Percentiles rank a stretch among this genome's conserved stretches.
phyloP scores from a whole-genome alignment of 2,797 vertebrate genomes.

The Eulemur coronatus region DNA sequence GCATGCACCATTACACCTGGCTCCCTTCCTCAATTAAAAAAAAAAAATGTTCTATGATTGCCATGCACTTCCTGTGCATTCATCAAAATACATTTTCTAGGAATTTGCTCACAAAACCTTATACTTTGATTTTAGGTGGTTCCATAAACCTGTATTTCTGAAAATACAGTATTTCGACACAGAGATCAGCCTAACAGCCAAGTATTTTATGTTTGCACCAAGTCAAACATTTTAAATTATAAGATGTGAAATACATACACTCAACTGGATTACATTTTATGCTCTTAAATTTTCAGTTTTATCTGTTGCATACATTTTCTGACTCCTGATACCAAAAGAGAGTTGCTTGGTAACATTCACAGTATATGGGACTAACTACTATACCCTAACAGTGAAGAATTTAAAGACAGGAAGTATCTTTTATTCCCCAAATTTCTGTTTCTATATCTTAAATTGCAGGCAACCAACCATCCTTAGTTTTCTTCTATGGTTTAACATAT shows the following conservation, averaged over 20 bases:
- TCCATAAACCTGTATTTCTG: constrained; percentile 21
- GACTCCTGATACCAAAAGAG: not conserved
- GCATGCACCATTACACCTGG: not conserved
- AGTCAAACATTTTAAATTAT: not conserved
- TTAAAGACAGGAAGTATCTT: not conserved
- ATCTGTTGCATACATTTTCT: not conserved
- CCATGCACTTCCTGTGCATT: not conserved
- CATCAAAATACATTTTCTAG: not conserved
- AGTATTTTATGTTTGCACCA: not conserved
- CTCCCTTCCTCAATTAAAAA: not conserved
- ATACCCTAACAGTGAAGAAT: not conserved
- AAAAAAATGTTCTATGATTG: not conserved
- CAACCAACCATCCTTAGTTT: not conserved
- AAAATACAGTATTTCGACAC: not conserved
- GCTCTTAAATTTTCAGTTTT: not conserved
- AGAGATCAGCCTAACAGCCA: not conserved
- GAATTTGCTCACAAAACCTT: not conserved
- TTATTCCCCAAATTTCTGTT: not conserved
- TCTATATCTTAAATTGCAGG: not conserved
- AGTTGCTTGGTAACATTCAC: not conserved
- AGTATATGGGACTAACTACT: not conserved
- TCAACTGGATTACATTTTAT: not conserved
- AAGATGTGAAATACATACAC: not conserved
- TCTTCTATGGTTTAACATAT: not conserved
- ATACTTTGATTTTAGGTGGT: not conserved